phyloP scores from a whole-genome alignment of 35 echinoderm and acorn worm species.

The Stichopus chloronotus region DNA sequence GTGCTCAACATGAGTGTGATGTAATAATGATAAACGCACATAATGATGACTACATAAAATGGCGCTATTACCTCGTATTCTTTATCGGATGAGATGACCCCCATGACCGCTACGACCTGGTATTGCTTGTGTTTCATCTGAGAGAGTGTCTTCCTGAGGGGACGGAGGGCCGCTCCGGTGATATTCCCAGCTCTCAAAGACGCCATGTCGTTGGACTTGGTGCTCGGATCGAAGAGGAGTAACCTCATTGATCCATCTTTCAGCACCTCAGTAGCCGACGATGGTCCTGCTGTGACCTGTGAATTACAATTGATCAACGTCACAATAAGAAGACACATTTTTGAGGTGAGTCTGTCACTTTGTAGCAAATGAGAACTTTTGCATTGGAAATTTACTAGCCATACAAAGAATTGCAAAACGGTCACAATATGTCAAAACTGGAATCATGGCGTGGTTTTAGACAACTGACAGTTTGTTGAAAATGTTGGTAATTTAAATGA shows the following conservation, averaged over 20 bases:
- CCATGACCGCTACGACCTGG: conserved; percentile 81
- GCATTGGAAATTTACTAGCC: background rate
- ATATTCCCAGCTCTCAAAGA: conserved; percentile 57
- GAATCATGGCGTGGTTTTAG: no score
- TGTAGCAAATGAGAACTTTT: background rate
- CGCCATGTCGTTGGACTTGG: conserved; percentile 56
- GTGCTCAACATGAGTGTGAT: background rate
- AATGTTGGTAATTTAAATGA: no score
- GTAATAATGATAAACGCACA: background rate
- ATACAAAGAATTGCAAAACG: no score
- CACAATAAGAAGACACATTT: background rate
- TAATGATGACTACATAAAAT: background rate
- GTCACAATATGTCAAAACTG: no score
- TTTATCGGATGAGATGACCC: conserved; percentile 63
- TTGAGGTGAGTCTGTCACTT: background rate
- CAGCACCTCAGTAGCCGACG: conserved; percentile 84
- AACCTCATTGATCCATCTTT: conserved; percentile 87
- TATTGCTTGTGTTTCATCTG: conserved; percentile 93
- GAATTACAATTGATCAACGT: background rate
- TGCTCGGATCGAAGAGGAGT: conserved; percentile 91
- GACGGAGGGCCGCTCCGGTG: conserved; percentile 64
- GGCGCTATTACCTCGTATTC: conserved; percentile 73
- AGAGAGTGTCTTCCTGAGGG: conserved; percentile 76
- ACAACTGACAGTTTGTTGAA: no score
- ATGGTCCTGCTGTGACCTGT: conserved; percentile 98